These are phyloP conservation scores for Neodon shergylaensis DNA, from an alignment of 2,113 vertebrate species.

Conservation along the genomic window DNA sequence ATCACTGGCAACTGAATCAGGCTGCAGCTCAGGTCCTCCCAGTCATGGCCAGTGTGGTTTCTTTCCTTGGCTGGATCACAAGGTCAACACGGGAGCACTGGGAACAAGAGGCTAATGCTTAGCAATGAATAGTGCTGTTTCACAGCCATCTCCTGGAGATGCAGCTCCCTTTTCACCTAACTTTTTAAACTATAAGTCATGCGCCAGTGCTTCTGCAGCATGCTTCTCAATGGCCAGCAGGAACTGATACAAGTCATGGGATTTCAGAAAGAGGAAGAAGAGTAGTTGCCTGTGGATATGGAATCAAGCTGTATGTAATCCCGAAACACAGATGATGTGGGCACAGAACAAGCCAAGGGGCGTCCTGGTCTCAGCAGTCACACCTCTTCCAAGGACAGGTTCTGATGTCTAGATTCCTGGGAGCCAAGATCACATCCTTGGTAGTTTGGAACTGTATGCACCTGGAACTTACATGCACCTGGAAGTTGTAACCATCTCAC, in stretches of 20 bases:
- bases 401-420: background rate
- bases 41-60: background rate
- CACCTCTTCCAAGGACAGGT: background rate
- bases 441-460: background rate
- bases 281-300: fast-evolving
- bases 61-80: background rate
- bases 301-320: background rate
- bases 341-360: background rate
- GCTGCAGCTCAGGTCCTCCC: background rate
- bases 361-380: background rate
- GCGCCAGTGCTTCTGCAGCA: background rate
- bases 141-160: background rate
- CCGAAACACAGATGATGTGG: background rate
- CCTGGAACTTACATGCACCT: background rate
- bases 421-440: background rate
- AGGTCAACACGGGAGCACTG: background rate
- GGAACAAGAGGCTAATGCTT: background rate
- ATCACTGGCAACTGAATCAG: fast-evolving
- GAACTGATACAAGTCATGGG: background rate
- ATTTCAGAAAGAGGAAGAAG: slow-evolving; percentile 7
- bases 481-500: background rate
- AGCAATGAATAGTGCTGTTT: background rate
- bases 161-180: background rate
- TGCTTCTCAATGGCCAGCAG: background rate
- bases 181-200: background rate